A percentile compares a stretch with the other conserved stretches of the same genome.
phyloP scores from a whole-genome alignment of 1,140 invertebrate genomes.

The Euura saliciscinereae region DNA sequence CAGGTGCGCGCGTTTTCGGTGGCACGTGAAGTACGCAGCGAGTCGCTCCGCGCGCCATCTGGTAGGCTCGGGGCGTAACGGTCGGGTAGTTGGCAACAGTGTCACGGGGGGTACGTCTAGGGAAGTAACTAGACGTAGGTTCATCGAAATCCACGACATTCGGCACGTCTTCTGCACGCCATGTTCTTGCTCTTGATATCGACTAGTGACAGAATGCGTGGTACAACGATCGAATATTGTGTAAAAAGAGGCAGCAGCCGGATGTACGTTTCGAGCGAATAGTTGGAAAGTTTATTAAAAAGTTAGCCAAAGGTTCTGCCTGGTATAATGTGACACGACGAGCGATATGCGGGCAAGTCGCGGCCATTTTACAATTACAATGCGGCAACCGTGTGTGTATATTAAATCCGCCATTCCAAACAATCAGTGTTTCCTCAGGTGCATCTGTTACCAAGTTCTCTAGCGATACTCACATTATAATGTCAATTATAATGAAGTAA shows the following conservation, averaged over 20 bases:
- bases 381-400: slow-evolving; percentile 70
- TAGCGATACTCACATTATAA: slow-evolving; percentile 50
- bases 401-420: slow-evolving; percentile 70
- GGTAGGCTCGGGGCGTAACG: neutral
- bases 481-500: slow-evolving; percentile 29
- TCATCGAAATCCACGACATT: slow-evolving; percentile 5
- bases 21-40: neutral
- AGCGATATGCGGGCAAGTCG: slow-evolving; percentile 45
- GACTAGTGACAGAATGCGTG: slow-evolving; percentile 4
- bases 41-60: neutral
- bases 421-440: slow-evolving; percentile 66
- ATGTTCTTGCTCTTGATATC: slow-evolving; percentile 5
- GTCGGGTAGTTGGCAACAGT: neutral
- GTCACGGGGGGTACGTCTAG: neutral
- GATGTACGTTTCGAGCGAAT: neutral
- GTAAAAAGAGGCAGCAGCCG: neutral
- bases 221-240: slow-evolving; percentile 4
- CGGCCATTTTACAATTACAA: slow-evolving; percentile 71
- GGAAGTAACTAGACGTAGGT: slow-evolving; percentile 4
- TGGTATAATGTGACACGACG: slow-evolving; percentile 8
- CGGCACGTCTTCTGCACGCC: slow-evolving; percentile 6
- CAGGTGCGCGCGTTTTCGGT: neutral
- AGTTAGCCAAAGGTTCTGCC: neutral
- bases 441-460: slow-evolving; percentile 61
- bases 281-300: neutral